Evolutionary conservation across 2,888 invertebrate species (phyloP), one percentile per base, ranked within the genome.

Genomic region (Oithona nana): DNA sequence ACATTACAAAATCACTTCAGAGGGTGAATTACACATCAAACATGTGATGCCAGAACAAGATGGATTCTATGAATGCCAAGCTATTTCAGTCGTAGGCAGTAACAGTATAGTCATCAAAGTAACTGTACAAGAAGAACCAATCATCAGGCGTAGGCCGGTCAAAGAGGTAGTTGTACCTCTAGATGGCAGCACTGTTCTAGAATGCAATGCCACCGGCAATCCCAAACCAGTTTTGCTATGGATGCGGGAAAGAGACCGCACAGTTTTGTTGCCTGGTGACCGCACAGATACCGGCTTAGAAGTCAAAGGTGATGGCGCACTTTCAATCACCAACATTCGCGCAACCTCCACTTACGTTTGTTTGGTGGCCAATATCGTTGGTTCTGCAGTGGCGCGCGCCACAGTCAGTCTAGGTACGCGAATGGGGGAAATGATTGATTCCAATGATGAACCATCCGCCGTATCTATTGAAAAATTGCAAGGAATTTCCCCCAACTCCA

Each of bases 161-260:
- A 22, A 28, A n/a, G 39, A 30, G 22, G 57, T 57, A 20, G 39
- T 22, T 20, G 57, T 39, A 2, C 29, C 29, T n/a, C 24, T 20
- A 1, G 31, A 22, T 20, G 31, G 30, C 28, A n/a, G 30, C 8
- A 31, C 22, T 11, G 28, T 31, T 20, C 39, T 57, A 20, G 30
- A 57, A 1, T 57, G 57, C 20, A 24, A 20, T n/a, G 31, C 57
- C 13, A 39, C 20, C 6, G 57, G 57, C 6, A 29, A 28, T 3
- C 57, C 57, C 20, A 20, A 57, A 20, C 57, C 57, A 2, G 31
- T 57, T n/a, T 20, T 57, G 16, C 20, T 57, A 16, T 57, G 57
- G 57, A 57, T 57, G 57, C n/a, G 31, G n/a, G 57, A 57, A 20
- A 28, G 28, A 4, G 57, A 57, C 20, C 57, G 57, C 4, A 57